Conservation (phyloP, 1,140 invertebrate genomes). For the Bombus waltoni region DNA sequence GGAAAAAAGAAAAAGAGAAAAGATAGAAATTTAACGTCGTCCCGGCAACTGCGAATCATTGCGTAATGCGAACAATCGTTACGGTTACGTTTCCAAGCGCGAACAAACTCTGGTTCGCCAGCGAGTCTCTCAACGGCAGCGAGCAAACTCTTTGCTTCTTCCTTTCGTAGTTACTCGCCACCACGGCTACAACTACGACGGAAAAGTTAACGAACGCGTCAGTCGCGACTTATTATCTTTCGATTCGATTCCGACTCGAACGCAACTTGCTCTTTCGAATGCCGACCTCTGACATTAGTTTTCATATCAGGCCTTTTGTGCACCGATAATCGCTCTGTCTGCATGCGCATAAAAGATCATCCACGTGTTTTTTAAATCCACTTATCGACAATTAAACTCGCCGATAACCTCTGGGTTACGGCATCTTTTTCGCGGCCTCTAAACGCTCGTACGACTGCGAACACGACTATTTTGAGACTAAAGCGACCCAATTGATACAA, state of each 20-base stretch:
- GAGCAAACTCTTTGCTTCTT: background rate
- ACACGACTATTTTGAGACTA: too few species aligned
- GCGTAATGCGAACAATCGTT: conserved; percentile 10
- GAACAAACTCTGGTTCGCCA: background rate
- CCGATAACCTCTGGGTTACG: conserved; percentile 12
- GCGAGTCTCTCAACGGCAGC: too few species aligned
- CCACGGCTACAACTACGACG: background rate
- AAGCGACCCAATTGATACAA: background rate
- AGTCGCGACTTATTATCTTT: conserved; percentile 16
- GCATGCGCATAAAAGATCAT: background rate
- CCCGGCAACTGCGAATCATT: background rate
- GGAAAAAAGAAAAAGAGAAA: too few species aligned
- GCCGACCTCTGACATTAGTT: conserved; percentile 39
- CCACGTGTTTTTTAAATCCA: background rate
- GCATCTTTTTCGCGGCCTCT: background rate
- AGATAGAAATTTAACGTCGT: conserved; percentile 6
- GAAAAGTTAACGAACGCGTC: conserved; percentile 8
- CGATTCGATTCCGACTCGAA: conserved; percentile 26
- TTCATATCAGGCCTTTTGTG: conserved; percentile 7
- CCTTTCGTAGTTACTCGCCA: background rate
- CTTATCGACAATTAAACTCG: background rate
- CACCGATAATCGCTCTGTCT: conserved; percentile 9
- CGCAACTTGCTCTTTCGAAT: conserved; percentile 21
- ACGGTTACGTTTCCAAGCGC: background rate
- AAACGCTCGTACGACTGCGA: background rate